Evolutionary conservation across 2,797 vertebrate genomes (phyloP), one percentile per base, ranked within the genome.

Genomic region (Sorex maritimensis): DNA sequence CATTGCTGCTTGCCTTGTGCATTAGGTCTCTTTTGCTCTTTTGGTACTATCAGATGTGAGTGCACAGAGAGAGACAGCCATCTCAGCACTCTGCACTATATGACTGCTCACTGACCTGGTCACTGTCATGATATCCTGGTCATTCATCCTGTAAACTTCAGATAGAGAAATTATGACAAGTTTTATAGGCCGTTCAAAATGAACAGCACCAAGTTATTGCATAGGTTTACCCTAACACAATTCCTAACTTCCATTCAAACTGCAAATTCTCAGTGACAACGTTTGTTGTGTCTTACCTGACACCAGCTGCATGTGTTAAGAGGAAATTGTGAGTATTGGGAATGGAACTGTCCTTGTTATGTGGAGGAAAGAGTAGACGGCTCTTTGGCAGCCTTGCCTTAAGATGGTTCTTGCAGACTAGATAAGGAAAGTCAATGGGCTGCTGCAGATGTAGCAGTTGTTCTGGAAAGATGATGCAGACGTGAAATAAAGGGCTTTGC

Each of bases 1-100:
- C 14, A 21, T 78, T 55, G 28, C 75, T 67, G 52, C 30, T 55
- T 69, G 81, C 38, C 10, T 63, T 58, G 34, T 10, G 10, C 19
- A 1, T 73, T 38, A 55, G 19, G 34, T 61, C 58, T 74, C 8
- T 85, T 63, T 81, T 82, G 58, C 14, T 73, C 34, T 74, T 89
- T 63, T 65, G 49, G 79, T 49, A 86, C 41, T 55, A 79, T 17
- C 85, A 91, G 46, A 30, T 86, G 28, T 55, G 44, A 75, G 58
- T 34, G 46, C 67, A 7, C 41, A 44, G 41, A 44, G 41, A 92
- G 52, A 58, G 24, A 75, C 26, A 86, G 24, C 41, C 21, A 24
- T 71, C n/a, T 17, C 21, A 5, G 67, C 26, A 30, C 17, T 72
- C 49, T 52, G 49, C 49, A 8, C 41, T 44, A 5, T 52, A 14